Evolutionary conservation across 1,140 invertebrate genomes (phyloP), one percentile per base, ranked within the genome.

Genomic region (Spodoptera frugiperda): DNA sequence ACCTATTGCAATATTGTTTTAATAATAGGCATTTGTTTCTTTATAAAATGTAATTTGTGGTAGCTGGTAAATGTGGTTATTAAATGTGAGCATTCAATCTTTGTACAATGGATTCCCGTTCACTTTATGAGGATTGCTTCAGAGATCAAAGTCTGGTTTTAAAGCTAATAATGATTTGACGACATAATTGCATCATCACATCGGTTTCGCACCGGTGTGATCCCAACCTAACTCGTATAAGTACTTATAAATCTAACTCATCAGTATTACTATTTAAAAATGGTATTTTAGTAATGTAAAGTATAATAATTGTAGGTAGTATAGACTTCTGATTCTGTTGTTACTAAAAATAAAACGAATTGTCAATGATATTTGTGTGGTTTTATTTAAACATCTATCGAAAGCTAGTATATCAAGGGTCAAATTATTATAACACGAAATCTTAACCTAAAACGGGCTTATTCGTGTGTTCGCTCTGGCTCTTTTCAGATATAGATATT

Each of bases 201-300:
- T 25, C 12, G 17, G 21, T 3, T 12, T 3, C 14, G 25, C 21
- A 8, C 19, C 46, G n/a, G 33, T 46, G 59, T 17, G 33, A 63
- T 63, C 59, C 59, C 59, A 44, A 63, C 59, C 59, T 63, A 12
- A 25, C 17, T 67, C 25, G 65, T 33, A 11, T 68, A 68, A 51
- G 46, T 68, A 68, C 65, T 68, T 68, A 68, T 72, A 57, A 25
- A 46, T 39, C n/a, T 15, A 70, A 72, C 51, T 57, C 9, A 55
- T 72, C 68, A 72, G 53, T 57, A 72, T 72, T 72, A 72, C 11
- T 21, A 57, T 12, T 57, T 12, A 25, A 10, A 67, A 49, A 39
- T 39, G 9, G 15, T 61, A 39, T 33, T 51, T 39, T 49, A 51
- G 63, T 8, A 68, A 51, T 12, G n/a, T 19, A 61, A 39, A 44